phyloP scores from a whole-genome alignment of 2,113 vertebrate genomes.

The Oreochromis aureus region DNA sequence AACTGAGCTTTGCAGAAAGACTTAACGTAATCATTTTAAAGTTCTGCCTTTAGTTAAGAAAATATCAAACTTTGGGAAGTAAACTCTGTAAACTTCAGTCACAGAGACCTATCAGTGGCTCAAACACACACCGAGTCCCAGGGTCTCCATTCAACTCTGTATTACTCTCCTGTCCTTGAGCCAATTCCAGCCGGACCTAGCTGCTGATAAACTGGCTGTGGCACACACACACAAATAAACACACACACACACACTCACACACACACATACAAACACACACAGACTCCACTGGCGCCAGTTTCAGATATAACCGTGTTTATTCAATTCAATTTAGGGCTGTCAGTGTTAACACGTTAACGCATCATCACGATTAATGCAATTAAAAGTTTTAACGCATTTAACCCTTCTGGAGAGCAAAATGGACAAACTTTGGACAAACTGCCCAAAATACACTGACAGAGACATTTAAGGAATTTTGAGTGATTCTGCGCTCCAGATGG shows the following conservation, averaged over 20 bases:
- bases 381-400: background rate
- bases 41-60: background rate
- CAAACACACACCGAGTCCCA: background rate
- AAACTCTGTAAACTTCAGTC: background rate
- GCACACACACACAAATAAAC: background rate
- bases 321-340: background rate
- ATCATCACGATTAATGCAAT: background rate
- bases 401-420: background rate
- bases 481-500: background rate
- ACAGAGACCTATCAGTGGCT: background rate
- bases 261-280: background rate
- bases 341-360: background rate
- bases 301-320: background rate
- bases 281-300: background rate
- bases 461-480: background rate
- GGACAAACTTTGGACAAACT: background rate
- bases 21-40: background rate
- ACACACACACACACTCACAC: background rate
- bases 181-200: constrained; percentile 32
- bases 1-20: background rate
- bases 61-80: background rate
- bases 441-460: background rate
- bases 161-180: constrained; percentile 51
- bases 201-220: constrained; percentile 43
- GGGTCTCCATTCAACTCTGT: constrained; percentile 32